Evolutionary conservation across 2,113 vertebrate genomes (phyloP).

Genomic region (Phycodurus eques): DNA sequence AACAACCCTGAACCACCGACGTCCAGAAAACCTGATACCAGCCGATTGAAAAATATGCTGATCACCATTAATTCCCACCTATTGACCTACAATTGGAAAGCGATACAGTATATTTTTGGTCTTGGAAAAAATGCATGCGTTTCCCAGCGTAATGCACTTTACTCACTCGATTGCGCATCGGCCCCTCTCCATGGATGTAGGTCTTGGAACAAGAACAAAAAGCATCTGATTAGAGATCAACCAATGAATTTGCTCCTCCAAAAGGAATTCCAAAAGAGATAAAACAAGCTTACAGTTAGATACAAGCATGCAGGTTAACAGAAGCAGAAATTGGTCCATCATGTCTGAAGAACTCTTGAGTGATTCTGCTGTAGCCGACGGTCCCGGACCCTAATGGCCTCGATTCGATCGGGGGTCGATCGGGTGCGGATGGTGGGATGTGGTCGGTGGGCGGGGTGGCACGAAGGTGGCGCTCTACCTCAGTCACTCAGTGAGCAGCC

Average conservation of each 20-base stretch:
- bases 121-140: not conserved
- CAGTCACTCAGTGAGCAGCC: constrained; percentile 28
- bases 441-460: constrained; percentile 29
- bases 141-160: not conserved
- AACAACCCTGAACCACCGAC: not conserved
- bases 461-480: constrained; percentile 35
- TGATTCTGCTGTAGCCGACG: constrained; percentile 12
- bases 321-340: constrained; percentile 49
- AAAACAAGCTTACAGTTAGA: constrained; percentile 64
- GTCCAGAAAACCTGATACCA: not conserved
- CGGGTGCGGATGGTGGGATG: not conserved
- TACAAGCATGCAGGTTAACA: constrained; percentile 48
- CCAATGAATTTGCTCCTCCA: not conserved
- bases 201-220: constrained; percentile 31
- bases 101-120: not conserved
- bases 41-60: not conserved
- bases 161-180: constrained; percentile 54
- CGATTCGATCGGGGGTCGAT: too few species aligned
- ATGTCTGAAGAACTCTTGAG: constrained; percentile 27
- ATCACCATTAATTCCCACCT: not conserved
- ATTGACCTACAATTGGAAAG: not conserved
- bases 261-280: constrained; percentile 1
- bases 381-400: constrained; percentile 17
- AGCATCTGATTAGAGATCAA: constrained; percentile 41
- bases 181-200: constrained; percentile 25